These are phyloP conservation scores for Festucalex cinctus DNA, from an alignment of 2,113 vertebrate genomes.

Conservation along the genomic window DNA sequence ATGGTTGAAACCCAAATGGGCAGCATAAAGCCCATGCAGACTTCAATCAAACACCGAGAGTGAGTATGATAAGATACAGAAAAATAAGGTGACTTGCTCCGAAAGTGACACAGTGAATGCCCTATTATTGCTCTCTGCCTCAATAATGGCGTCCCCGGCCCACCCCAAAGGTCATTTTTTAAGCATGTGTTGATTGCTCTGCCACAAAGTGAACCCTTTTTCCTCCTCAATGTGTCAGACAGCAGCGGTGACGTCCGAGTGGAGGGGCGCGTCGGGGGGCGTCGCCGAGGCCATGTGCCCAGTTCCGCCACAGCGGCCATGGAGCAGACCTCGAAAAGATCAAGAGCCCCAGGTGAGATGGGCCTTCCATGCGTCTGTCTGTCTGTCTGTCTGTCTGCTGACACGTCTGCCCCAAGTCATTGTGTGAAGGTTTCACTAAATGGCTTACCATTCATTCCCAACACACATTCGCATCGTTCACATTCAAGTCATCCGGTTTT, in stretches of 20 bases:
- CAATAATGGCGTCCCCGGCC: neutral
- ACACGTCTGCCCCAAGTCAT: too few species aligned
- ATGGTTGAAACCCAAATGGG: neutral
- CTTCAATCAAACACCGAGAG: neutral
- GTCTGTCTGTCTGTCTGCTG: too few species aligned
- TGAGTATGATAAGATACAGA: neutral
- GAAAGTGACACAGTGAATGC: neutral
- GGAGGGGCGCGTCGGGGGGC: slow-evolving; percentile 50
- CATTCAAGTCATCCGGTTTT: too few species aligned
- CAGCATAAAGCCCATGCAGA: neutral
- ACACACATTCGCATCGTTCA: too few species aligned
- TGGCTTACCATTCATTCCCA: too few species aligned
- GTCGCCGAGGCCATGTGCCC: slow-evolving; percentile 69
- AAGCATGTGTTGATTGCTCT: neutral
- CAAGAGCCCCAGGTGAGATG: neutral
- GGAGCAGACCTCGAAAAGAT: slow-evolving; percentile 29
- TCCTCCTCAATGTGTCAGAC: slow-evolving; percentile 36
- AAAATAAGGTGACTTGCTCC: neutral
- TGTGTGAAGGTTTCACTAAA: too few species aligned
- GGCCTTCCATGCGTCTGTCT: too few species aligned
- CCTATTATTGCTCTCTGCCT: neutral
- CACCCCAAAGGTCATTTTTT: neutral
- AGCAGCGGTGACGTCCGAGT: slow-evolving; percentile 24
- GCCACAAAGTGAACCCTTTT: slow-evolving; percentile 30
- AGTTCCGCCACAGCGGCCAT: slow-evolving; percentile 57